Base-by-base conservation (phyloP, 1,140 invertebrate species). In the Drosophila athabasca region DNA sequence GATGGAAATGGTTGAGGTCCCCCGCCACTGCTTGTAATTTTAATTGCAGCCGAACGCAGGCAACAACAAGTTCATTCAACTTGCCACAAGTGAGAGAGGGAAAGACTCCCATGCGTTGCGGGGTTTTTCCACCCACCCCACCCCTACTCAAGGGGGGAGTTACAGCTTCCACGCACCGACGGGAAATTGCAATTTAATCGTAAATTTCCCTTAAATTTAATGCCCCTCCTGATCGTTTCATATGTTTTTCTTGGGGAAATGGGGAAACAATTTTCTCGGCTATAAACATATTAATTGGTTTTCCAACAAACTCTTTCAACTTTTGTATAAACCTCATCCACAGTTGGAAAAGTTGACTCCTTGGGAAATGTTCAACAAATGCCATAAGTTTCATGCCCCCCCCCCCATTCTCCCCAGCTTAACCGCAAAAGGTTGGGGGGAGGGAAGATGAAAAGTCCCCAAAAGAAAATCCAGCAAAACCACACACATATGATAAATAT, bases 401-500 rank as follows among this genome's bases (percentile, higher is more conserved):
- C 17, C 17, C 17, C 17, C 17, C 17, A 6, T 44, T 13, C 41
- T 13, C 41, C 35, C 35, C 35, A 39, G 29, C 13, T 62, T 31
- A 74, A 69, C 75, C 73, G 31, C 74, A 65, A 39, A 51, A 19
- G 17, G 17, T 19, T 19, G 60, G 22, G 22, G 58, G 35, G 3
- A 39, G 11, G 58, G 52, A 26, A 39, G 26, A 11, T 19, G 15
- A 22, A 31, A 41, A 48, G 15, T 55, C 46, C 41, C 39, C 43
- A 19, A 19, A 19, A 46, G 51, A 62, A 60, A 79, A 58, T 45
- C 49, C 35, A 35, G 48, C 22, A 45, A 29, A 39, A 54, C 45
- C 46, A 1, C 62, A 69, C 62, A 83, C 79, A 80, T 72, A 71
- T 85, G 83, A 88, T 88, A 89, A 88, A 88, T 88, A 88, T 88